Conservation (phyloP, 1,140 invertebrate species). For the Drosophila pseudoananassae region DNA sequence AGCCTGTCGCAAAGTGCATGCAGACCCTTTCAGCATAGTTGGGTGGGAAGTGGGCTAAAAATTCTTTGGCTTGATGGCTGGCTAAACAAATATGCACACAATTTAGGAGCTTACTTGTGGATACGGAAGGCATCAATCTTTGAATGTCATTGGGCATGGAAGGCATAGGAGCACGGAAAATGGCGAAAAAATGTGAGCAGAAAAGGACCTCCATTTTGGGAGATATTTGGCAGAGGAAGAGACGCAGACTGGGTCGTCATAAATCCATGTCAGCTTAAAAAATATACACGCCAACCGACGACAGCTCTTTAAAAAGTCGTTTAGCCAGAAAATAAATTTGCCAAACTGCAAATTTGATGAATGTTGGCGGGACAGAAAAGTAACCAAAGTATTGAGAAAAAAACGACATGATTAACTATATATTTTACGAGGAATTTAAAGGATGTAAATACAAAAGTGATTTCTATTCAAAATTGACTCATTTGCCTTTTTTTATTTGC, state of each 20-base stretch:
- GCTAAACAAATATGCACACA: slow-evolving; percentile 68
- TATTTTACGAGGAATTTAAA: not conserved
- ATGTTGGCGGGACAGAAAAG: slow-evolving; percentile 25
- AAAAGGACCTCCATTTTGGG: slow-evolving; percentile 8
- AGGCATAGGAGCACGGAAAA: slow-evolving; percentile 6
- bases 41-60: slow-evolving; percentile 13
- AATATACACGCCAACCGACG: slow-evolving; percentile 49
- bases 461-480: too few relatives aligned
- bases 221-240: not conserved
- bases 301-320: slow-evolving; percentile 76
- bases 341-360: slow-evolving; percentile 58
- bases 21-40: slow-evolving; percentile 22
- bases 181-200: not conserved
- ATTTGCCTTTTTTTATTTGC: not conserved
- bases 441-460: not conserved
- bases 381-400: not conserved
- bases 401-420: not conserved
- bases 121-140: slow-evolving; percentile 75
- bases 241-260: slow-evolving; percentile 43
- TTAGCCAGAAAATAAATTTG: slow-evolving; percentile 60
- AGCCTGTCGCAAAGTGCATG: slow-evolving; percentile 47
- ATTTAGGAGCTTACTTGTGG: slow-evolving; percentile 74
- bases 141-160: slow-evolving; percentile 62
- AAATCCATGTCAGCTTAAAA: slow-evolving; percentile 75
- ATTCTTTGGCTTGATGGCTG: slow-evolving; percentile 39